Base-by-base conservation (phyloP, 1,140 invertebrate genomes). In the Euura lappo region DNA sequence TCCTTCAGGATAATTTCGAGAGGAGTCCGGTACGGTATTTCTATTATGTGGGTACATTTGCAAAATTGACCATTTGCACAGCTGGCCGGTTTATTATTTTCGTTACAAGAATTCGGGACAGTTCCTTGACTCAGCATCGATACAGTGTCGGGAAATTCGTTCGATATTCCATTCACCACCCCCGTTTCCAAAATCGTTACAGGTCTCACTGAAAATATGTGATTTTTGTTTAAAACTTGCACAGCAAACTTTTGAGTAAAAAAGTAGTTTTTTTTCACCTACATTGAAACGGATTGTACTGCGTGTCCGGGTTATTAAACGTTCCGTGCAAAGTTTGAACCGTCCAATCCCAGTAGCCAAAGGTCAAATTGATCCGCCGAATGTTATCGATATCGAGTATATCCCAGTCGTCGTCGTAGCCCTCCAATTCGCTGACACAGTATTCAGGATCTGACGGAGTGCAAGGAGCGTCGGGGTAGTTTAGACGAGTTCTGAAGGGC, bases 1-100 rank as follows among this genome's bases (percentile, higher is more conserved):
- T 96, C 94, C 74, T 95, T 93, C 11, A 96, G 85, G 72, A 95
- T 92, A 71, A 96, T 90, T 89, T 96, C 94, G 2, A 95, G 93
- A 73, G 95, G 89, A 72, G 93, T 92, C 84, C 94, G 94, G 2
- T 95, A 86, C 10, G 93, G 92, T 75, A 96, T 93, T 83, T 94
- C 92, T 2, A 95, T 90, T 82, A 94, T 93, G 84, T 96, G 94
- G 0, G 93, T 93, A 81, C 95, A 94, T 90, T 94, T 93, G 85
- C 95, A 96, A 84, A 94, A 93, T 76, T 90, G 88, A 85, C 91
- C 90, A 89, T 93, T 92, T 85, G 92, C 85, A 87, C 94, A 76
- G 90, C 87, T 69, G 91, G 91, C 86, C 93, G 87, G 88, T 94
- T 92, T 83, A 86, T 93, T 92, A 86, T 93, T 93, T 8, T 93